Percentiles rank a stretch among this genome's conserved stretches.
These are phyloP conservation scores for Pocota personata DNA, from an alignment of 2,888 invertebrate species.

Conservation along the genomic window DNA sequence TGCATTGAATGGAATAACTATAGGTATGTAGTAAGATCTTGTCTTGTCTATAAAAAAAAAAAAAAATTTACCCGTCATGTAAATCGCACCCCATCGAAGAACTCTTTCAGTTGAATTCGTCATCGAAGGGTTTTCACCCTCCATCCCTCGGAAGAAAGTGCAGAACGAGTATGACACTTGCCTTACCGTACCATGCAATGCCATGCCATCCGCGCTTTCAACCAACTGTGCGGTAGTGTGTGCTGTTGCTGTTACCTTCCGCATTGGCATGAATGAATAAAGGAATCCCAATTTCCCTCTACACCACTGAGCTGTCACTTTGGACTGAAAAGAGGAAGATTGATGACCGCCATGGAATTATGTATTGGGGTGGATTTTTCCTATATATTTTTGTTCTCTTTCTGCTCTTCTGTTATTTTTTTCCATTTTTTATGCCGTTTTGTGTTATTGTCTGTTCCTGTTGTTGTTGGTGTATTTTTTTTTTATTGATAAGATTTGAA, in stretches of 20 bases:
- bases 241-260: slow-evolving; percentile 60
- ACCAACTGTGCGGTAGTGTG: slow-evolving; percentile 57
- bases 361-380: slow-evolving; percentile 76
- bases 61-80: slow-evolving; percentile 3
- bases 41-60: background rate
- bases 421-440: slow-evolving; percentile 4
- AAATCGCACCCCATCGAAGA: slow-evolving; percentile 39
- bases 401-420: slow-evolving; percentile 20
- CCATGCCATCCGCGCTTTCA: slow-evolving; percentile 51
- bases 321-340: slow-evolving; percentile 82
- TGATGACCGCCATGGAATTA: slow-evolving; percentile 83
- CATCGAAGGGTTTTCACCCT: background rate
- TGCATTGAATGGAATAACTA: no score
- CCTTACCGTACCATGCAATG: slow-evolving; percentile 27
- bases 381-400: slow-evolving; percentile 61
- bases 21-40: no score
- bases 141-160: slow-evolving; percentile 1
- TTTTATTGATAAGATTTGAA: slow-evolving; percentile 1
- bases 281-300: slow-evolving; percentile 73
- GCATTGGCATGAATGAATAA: slow-evolving; percentile 66
- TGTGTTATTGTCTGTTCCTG: slow-evolving; percentile 25
- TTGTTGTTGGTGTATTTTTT: background rate
- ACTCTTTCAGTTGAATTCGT: background rate
- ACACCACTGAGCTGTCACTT: slow-evolving; percentile 82
- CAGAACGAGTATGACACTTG: slow-evolving; percentile 57